phyloP scores from a whole-genome alignment of 2,797 vertebrate species.

The Scolopax bukidnonensis region DNA sequence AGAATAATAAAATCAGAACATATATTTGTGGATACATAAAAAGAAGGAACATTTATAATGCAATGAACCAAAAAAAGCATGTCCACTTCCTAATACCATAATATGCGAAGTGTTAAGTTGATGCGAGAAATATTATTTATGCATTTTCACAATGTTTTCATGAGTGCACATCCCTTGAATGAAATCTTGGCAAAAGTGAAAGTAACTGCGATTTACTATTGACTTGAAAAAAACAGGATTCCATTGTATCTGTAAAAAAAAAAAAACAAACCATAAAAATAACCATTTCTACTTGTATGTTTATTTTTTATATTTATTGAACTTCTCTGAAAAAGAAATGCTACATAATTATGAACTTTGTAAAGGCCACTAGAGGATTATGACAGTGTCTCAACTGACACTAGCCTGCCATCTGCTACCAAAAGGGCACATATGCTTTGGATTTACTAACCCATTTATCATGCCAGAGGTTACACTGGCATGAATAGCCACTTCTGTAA shows the following conservation, averaged over 20 bases:
- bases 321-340: neutral
- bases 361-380: neutral
- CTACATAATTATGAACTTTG: neutral
- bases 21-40: neutral
- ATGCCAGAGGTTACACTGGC: neutral
- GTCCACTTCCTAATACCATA: neutral
- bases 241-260: neutral
- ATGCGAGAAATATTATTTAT: neutral
- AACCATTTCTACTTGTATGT: neutral
- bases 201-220: neutral
- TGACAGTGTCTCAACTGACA: neutral
- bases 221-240: neutral
- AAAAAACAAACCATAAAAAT: neutral
- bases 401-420: constrained; percentile 38
- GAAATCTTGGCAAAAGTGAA: neutral
- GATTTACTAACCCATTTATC: constrained; percentile 30
- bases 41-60: neutral
- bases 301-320: neutral
- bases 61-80: neutral
- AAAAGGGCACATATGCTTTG: constrained; percentile 35
- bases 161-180: neutral
- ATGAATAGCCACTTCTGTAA: constrained; percentile 22
- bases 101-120: neutral
- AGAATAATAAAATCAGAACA: neutral
- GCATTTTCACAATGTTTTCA: neutral